Base-by-base conservation (phyloP, 2,888 invertebrate genomes). In the Dyspetes luteomarginatus region DNA sequence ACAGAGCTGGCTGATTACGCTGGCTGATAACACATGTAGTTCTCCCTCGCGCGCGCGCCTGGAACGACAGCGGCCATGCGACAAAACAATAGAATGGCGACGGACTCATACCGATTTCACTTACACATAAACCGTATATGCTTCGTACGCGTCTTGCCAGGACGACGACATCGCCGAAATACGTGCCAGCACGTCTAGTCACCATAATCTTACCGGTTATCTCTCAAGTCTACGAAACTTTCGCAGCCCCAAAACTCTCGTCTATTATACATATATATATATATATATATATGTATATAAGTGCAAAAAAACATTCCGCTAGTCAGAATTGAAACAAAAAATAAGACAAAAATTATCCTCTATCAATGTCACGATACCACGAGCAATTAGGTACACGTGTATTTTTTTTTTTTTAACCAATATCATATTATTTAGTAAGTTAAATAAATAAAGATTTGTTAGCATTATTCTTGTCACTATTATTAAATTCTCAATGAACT, bases 1-100 rank as follows among this genome's bases (percentile, higher is more conserved):
- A 36, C 82, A 83, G n/a, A n/a, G 84, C 85, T 86, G 86, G 82
- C 84, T 87, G 88, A 89, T 89, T 88, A 88, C 88, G 85, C 83
- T 83, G 84, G 82, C 84, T 85, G 88, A 88, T 88, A 89, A 82
- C 84, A 84, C 85, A n/a, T n/a, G 85, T 85, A 84, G 65, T 72
- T 30, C 80, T 84, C n/a, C n/a, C 82, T 82, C 84, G 84, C 82
- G 82, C 84, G 76, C 74, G 82, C 73, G 45, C 56, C 72, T 50
- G 56, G 26, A 62, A 50, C 81, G 58, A 41, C 73, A 64, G n/a
- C 72, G 77, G 81, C 69, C 78, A 78, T 74, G 62, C 50, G 24
- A 41, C 52, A 72, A 75, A 82, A 84, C 84, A 84, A 84, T 82
- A 45, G 72, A 81, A 84, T 84, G 86, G 83, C 83, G 81, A 82